Conservation (phyloP, 2,888 invertebrate species). For the Pyrocoelia pectoralis region DNA sequence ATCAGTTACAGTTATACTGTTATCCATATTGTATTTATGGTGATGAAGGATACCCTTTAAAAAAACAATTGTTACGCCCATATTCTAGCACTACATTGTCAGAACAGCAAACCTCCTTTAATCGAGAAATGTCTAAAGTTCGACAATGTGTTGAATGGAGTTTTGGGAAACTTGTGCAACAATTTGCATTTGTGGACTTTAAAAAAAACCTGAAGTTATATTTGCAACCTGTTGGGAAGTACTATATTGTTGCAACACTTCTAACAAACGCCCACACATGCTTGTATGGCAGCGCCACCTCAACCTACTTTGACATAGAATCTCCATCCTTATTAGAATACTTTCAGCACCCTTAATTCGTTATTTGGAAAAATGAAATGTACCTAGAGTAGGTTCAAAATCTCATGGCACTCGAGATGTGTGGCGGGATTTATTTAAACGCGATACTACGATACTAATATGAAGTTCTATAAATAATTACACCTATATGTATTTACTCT, state of each 20-base stretch:
- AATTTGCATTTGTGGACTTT: not conserved
- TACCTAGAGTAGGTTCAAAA: no score
- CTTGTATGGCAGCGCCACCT: constrained; percentile 20
- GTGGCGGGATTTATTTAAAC: no score
- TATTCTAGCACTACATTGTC: not conserved
- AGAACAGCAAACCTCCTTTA: not conserved
- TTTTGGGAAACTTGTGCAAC: not conserved
- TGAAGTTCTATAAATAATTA: no score
- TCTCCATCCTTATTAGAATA: constrained; percentile 16
- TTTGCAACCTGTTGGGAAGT: constrained; percentile 13
- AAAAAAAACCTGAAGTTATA: not conserved
- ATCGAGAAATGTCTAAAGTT: not conserved
- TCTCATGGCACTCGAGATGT: no score
- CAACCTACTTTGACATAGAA: constrained; percentile 20
- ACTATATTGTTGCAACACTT: constrained; percentile 18
- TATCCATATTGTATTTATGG: not conserved
- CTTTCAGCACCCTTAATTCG: constrained; percentile 14
- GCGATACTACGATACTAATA: no score
- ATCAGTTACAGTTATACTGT: constrained; percentile 1
- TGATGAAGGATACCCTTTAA: not conserved
- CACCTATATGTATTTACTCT: no score
- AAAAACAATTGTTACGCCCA: constrained; percentile 1
- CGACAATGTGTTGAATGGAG: constrained; percentile 6
- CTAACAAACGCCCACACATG: constrained; percentile 19
- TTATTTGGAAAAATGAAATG: no score